Evolutionary conservation across 2,888 invertebrate species (phyloP).

Genomic region (Cremastinae sp.): DNA sequence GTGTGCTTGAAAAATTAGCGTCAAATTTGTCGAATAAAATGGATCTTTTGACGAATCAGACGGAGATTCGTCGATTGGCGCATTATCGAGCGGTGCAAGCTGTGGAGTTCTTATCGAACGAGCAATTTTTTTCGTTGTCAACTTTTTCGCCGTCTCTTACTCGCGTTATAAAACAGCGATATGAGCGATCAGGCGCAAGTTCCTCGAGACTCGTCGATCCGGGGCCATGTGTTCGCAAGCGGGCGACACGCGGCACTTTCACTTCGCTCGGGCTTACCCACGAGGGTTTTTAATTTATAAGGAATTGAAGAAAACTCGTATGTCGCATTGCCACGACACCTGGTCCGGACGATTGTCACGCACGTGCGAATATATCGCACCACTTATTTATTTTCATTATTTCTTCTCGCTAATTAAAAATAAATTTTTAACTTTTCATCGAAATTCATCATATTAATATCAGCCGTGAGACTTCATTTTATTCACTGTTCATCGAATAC

Average conservation of each 20-base stretch:
- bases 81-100: slow-evolving; percentile 37
- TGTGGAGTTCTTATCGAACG: slow-evolving; percentile 46
- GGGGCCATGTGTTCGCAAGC: slow-evolving; percentile 30
- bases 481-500: too few species aligned
- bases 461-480: neutral
- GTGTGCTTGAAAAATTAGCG: too few species aligned
- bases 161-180: slow-evolving; percentile 10
- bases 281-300: slow-evolving; percentile 39
- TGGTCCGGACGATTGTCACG: slow-evolving; percentile 31
- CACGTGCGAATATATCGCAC: slow-evolving; percentile 35
- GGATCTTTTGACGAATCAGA: neutral
- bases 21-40: too few species aligned
- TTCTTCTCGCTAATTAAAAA: neutral
- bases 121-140: slow-evolving; percentile 10
- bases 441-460: neutral
- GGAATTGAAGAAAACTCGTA: slow-evolving; percentile 44
- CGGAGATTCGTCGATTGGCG: slow-evolving; percentile 14
- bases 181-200: slow-evolving; percentile 26
- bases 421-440: neutral
- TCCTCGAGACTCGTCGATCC: slow-evolving; percentile 42
- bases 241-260: slow-evolving; percentile 52
- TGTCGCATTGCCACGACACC: slow-evolving; percentile 39
- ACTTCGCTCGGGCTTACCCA: slow-evolving; percentile 40
- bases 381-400: slow-evolving; percentile 29
- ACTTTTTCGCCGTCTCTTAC: neutral